Percentiles rank a stretch among this genome's conserved stretches.
Evolutionary conservation across 2,113 vertebrate genomes (phyloP).

Genomic region (Sigmodon hispidus): DNA sequence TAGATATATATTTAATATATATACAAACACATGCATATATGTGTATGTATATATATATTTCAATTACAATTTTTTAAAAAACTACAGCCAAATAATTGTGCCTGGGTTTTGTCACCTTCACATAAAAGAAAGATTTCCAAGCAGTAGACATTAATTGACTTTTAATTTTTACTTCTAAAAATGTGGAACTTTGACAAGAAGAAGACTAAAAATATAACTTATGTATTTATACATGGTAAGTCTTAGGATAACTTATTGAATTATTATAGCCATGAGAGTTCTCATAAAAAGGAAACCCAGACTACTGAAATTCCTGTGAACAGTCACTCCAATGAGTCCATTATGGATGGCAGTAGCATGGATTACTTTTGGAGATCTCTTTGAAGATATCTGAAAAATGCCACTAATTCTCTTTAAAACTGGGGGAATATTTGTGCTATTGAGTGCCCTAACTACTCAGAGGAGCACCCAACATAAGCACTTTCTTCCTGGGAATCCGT

Average conservation of each 20-base stretch:
- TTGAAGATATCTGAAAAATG: conserved; percentile 45
- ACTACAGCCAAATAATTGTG: not conserved
- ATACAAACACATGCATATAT: not conserved
- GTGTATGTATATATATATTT: not conserved
- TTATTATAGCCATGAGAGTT: not conserved
- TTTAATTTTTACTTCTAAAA: not conserved
- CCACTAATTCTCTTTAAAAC: conserved; percentile 52
- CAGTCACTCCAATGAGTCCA: not conserved
- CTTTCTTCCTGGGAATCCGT: not conserved
- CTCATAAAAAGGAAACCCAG: no score
- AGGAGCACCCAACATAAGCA: conserved; percentile 56
- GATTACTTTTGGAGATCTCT: not conserved
- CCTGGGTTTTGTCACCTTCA: not conserved
- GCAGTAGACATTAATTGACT: not conserved
- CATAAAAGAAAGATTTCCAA: not conserved
- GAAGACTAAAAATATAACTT: not conserved
- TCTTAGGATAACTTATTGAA: not conserved
- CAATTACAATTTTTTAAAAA: not conserved
- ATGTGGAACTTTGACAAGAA: not conserved
- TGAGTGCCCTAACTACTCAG: conserved; percentile 25
- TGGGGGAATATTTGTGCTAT: conserved; percentile 1
- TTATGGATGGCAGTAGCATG: not conserved
- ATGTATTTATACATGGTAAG: not conserved
- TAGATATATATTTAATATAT: not conserved
- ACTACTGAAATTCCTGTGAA: not conserved